phyloP scores from a whole-genome alignment of 1,140 invertebrate species.

The Magallana angulata region DNA sequence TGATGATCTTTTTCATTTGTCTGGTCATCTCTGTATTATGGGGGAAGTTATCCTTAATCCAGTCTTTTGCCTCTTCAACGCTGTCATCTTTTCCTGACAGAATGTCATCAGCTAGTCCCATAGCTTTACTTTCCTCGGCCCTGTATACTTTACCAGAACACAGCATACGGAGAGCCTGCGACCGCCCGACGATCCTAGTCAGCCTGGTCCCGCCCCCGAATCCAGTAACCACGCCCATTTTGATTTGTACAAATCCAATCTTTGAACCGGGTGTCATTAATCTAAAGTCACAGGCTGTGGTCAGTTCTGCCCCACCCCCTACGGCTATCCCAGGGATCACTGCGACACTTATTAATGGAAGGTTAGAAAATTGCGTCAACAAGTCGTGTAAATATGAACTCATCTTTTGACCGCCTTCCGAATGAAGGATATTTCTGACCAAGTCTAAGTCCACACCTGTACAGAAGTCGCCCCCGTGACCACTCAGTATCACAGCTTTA shows the following conservation, averaged over 20 bases:
- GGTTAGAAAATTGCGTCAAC: constrained; percentile 78
- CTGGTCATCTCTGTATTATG: constrained; percentile 42
- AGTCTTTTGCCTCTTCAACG: constrained; percentile 73
- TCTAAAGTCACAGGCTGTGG: constrained; percentile 82
- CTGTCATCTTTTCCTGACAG: constrained; percentile 67
- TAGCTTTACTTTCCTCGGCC: constrained; percentile 75
- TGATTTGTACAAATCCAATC: constrained; percentile 83
- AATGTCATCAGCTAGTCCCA: constrained; percentile 77
- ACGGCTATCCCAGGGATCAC: constrained; percentile 82
- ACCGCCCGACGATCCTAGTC: constrained; percentile 78
- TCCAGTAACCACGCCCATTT: constrained; percentile 83
- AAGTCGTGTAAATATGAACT: constrained; percentile 81
- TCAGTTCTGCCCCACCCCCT: constrained; percentile 84
- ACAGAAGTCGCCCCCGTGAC: constrained; percentile 81
- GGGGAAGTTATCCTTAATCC: constrained; percentile 74
- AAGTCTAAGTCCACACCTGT: constrained; percentile 83
- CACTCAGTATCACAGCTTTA: constrained; percentile 82
- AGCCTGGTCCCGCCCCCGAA: constrained; percentile 82
- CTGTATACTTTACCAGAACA: constrained; percentile 77
- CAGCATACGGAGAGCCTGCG: constrained; percentile 80
- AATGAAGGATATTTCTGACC: constrained; percentile 71
- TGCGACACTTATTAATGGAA: constrained; percentile 82
- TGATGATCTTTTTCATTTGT: neutral
- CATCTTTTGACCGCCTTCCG: constrained; percentile 79
- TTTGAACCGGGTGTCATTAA: constrained; percentile 79